These are phyloP conservation scores for Leptodactylus fuscus DNA, from an alignment of 2,113 vertebrate genomes.

Conservation along the genomic window DNA sequence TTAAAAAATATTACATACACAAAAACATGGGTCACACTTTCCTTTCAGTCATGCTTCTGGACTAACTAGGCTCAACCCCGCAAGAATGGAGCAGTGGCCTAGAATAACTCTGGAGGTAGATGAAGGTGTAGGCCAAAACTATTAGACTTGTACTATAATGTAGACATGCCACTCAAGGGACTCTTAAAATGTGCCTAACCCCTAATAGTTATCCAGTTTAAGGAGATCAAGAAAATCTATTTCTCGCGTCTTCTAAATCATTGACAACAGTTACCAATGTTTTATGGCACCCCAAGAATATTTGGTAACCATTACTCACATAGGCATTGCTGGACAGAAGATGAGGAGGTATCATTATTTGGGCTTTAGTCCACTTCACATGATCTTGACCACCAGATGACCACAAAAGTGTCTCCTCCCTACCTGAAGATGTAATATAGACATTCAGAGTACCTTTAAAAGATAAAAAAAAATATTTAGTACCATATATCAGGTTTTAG, in stretches of 20 bases:
- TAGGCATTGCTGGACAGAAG: background rate
- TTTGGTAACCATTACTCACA: background rate
- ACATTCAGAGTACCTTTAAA: constrained; percentile 33
- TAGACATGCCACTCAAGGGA: too few species aligned
- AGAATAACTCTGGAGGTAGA: background rate
- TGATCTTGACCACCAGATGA: background rate
- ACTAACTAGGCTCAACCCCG: too few species aligned
- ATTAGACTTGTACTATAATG: too few species aligned
- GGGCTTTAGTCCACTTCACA: constrained; percentile 30
- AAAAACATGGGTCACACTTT: too few species aligned
- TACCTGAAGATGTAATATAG: background rate
- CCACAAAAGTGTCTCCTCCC: constrained; percentile 12
- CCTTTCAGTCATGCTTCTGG: too few species aligned
- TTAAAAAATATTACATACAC: too few species aligned
- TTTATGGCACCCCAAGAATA: too few species aligned
- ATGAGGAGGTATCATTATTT: background rate
- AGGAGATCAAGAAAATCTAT: background rate
- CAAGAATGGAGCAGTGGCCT: too few species aligned
- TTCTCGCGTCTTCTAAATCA: background rate
- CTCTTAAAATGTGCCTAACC: too few species aligned
- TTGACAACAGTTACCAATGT: background rate
- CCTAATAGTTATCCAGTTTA: too few species aligned
- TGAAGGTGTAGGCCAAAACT: background rate
- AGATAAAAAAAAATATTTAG: background rate
- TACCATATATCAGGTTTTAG: too few species aligned